phyloP scores from a whole-genome alignment of 2,888 invertebrate genomes.

The Charanyca ferruginea region DNA sequence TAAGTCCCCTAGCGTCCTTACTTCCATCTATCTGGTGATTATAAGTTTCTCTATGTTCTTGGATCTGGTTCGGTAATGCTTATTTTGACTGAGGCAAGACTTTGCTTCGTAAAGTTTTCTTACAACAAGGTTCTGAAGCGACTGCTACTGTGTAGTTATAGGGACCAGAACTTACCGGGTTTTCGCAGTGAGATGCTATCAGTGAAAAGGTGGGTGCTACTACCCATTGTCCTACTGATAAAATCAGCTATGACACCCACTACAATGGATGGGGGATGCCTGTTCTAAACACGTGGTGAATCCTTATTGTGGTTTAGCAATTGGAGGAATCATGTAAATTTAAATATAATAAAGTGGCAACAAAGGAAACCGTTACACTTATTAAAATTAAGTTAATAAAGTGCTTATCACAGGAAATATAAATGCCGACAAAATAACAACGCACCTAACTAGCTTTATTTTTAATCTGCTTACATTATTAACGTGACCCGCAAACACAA shows the following conservation, averaged over 20 bases:
- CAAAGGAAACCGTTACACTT: slow-evolving; percentile 60
- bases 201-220: slow-evolving; percentile 49
- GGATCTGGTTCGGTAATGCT: neutral
- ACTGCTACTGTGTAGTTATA: slow-evolving; percentile 19
- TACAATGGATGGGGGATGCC: slow-evolving; percentile 41
- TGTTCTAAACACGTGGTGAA: slow-evolving; percentile 32
- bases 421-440: slow-evolving; percentile 61
- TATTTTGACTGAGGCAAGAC: neutral
- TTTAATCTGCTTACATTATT: slow-evolving; percentile 64
- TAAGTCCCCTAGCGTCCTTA: too few species aligned
- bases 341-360: slow-evolving; percentile 24
- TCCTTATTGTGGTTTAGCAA: slow-evolving; percentile 16
- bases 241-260: slow-evolving; percentile 48
- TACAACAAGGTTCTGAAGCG: neutral
- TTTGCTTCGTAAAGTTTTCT: slow-evolving; percentile 1
- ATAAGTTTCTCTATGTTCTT: neutral
- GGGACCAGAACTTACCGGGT: slow-evolving; percentile 6
- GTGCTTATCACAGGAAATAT: slow-evolving; percentile 72
- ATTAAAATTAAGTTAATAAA: slow-evolving; percentile 59
- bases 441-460: slow-evolving; percentile 55
- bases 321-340: neutral
- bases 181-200: slow-evolving; percentile 48
- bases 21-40: neutral
- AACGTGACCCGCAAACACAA: slow-evolving; percentile 64
- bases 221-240: slow-evolving; percentile 53